phyloP scores from a whole-genome alignment of 2,797 vertebrate genomes.

The Siniperca undulata region DNA sequence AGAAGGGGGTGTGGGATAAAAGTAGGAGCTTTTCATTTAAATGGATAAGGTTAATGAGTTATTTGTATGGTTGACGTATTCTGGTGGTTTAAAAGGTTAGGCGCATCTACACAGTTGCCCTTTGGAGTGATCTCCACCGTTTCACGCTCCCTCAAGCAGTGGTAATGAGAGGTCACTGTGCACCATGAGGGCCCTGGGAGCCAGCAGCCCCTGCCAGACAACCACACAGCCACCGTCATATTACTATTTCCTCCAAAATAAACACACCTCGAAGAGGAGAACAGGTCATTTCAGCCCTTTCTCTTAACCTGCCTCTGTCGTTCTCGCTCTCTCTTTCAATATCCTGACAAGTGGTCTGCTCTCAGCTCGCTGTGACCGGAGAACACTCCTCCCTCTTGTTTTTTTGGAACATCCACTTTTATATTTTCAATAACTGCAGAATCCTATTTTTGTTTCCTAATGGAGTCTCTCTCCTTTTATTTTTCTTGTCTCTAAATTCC shows the following conservation, averaged over 20 bases:
- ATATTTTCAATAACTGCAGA: constrained; percentile 77
- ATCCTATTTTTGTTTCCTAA: constrained; percentile 71
- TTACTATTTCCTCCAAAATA: constrained; percentile 75
- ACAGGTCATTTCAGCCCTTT: constrained; percentile 65
- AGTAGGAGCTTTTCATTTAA: constrained; percentile 84
- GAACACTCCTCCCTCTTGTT: constrained; percentile 71
- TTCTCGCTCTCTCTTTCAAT: constrained; percentile 66
- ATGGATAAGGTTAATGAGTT: constrained; percentile 91
- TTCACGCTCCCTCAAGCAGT: constrained; percentile 85
- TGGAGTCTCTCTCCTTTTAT: constrained; percentile 42
- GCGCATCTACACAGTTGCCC: constrained; percentile 84
- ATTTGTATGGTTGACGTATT: constrained; percentile 90
- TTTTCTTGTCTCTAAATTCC: constrained; percentile 46
- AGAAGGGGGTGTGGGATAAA: constrained; percentile 59
- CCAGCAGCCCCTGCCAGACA: constrained; percentile 58
- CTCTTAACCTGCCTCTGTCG: constrained; percentile 63
- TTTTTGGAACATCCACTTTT: constrained; percentile 71
- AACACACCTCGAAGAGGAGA: constrained; percentile 70
- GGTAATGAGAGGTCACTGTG: constrained; percentile 85
- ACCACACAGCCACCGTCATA: constrained; percentile 63
- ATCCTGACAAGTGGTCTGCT: constrained; percentile 80
- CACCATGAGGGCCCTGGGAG: constrained; percentile 70
- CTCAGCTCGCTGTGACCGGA: constrained; percentile 62
- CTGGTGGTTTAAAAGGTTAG: constrained; percentile 87
- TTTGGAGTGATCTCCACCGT: constrained; percentile 84